Base-by-base conservation (phyloP, 2,888 invertebrate genomes). In the Pachycephus smyrnensis region DNA sequence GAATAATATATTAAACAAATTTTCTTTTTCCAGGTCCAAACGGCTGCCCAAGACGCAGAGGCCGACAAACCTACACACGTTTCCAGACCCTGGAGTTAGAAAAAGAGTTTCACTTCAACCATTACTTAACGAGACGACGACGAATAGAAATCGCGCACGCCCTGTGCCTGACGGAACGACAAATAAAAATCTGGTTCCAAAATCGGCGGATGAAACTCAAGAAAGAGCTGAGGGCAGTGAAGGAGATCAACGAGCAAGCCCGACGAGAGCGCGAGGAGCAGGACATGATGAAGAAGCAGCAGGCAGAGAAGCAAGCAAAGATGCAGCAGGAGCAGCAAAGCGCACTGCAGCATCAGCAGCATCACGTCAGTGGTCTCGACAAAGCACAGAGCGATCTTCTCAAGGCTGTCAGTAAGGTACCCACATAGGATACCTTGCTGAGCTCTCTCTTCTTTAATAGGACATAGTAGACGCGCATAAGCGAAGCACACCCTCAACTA, bases 51-150 rank as follows among this genome's bases (percentile, higher is more conserved):
- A 94, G 98, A 90, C 95, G 98, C 92, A 95, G 98, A 89, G 98
- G 98, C 81, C 94, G 99, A 87, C 98, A 99, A 93, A 99, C 99
- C 31, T 99, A 99, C 94, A 99, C 98, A 84, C 96, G 98, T 90
- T 98, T 98, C 94, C 99, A 99, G 93, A 99, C 99, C 35, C 94
- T 98, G 93, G 98, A 99, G 92, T 94, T 99, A 92, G 99, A 99
- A 93, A 98, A 98, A 93, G 99, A 99, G 94, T 99, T 99, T 93
- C 98, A 98, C 92, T 98, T 98, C 94, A 99, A 98, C 93, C 98
- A 98, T 92, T 99, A 99, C 93, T 94, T 99, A 92, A 98, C 98
- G 88, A 95, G 99, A 91, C 94, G 98, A 92, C 95, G 98, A 92
- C 95, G 98, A 93, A 98, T 98, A 93, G 98, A 99, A 93, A 98